Evolutionary conservation across 2,888 invertebrate species (phyloP).

Genomic region (Hyposoter dolosus): DNA sequence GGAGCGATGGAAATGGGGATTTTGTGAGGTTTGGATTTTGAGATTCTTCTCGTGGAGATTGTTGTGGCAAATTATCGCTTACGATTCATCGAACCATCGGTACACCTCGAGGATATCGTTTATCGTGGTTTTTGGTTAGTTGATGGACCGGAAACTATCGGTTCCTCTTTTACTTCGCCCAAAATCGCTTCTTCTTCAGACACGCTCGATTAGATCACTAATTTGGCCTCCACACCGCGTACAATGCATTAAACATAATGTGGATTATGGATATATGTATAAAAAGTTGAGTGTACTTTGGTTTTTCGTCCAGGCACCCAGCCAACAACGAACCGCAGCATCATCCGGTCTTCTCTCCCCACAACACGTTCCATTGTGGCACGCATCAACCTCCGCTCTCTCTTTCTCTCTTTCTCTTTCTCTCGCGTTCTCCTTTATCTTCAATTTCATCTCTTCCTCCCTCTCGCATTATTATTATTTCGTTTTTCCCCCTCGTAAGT

Average conservation of each 20-base stretch:
- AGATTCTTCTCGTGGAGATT: not conserved
- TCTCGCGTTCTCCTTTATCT: constrained; percentile 70
- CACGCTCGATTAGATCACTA: constrained; percentile 70
- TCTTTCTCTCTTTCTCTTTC: constrained; percentile 40
- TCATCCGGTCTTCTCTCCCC: constrained; percentile 72
- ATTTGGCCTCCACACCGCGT: constrained; percentile 55
- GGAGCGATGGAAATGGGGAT: not conserved
- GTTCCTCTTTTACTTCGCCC: constrained; percentile 32
- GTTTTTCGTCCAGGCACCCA: constrained; percentile 64
- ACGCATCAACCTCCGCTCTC: constrained; percentile 49
- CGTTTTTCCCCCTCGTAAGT: not conserved
- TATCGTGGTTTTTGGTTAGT: not conserved
- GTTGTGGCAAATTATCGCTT: not conserved
- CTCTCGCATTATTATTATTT: constrained; percentile 23
- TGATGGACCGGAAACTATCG: constrained; percentile 66
- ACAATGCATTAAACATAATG: constrained; percentile 9
- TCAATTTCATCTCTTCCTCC: constrained; percentile 66
- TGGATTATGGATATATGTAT: constrained; percentile 19
- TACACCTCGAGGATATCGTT: not conserved
- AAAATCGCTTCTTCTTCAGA: constrained; percentile 56
- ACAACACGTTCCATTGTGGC: constrained; percentile 62
- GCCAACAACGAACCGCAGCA: constrained; percentile 72
- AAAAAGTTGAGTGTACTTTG: constrained; percentile 32
- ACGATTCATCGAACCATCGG: too few species aligned
- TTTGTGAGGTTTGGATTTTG: not conserved